Evolutionary conservation across 2,888 invertebrate genomes (phyloP).

Genomic region (Parnassius smintheus): DNA sequence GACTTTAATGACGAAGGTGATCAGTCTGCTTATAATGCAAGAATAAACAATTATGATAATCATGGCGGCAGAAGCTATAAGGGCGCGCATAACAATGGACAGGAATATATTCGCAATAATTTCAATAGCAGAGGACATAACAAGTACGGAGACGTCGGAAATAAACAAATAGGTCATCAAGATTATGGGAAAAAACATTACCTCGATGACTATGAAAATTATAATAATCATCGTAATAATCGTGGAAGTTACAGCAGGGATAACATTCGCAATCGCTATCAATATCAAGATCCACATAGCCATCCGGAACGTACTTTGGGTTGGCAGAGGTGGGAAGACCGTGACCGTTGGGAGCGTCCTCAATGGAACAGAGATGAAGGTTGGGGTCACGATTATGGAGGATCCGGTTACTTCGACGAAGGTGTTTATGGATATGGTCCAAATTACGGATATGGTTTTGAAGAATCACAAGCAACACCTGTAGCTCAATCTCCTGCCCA

Average conservation of each 20-base stretch:
- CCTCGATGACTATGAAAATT: constrained; percentile 65
- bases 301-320: constrained; percentile 59
- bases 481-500: constrained; percentile 60
- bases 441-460: constrained; percentile 66
- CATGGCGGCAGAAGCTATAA: constrained; percentile 67
- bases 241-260: constrained; percentile 63
- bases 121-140: constrained; percentile 65
- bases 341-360: constrained; percentile 46
- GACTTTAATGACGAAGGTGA: constrained; percentile 79
- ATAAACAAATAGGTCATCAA: constrained; percentile 61
- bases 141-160: constrained; percentile 62
- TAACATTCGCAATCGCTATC: constrained; percentile 57
- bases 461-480: constrained; percentile 60
- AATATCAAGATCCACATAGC: constrained; percentile 50
- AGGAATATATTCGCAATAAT: constrained; percentile 63
- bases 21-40: constrained; percentile 67
- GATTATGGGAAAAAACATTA: constrained; percentile 73
- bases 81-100: constrained; percentile 67
- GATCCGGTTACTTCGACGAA: constrained; percentile 68
- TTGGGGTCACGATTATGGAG: constrained; percentile 60
- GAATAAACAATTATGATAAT: constrained; percentile 63
- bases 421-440: constrained; percentile 68
- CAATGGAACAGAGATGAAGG: constrained; percentile 48
- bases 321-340: constrained; percentile 55
- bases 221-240: constrained; percentile 65